Conservation (phyloP, 2,888 invertebrate genomes). For the Strigamia maritima region DNA sequence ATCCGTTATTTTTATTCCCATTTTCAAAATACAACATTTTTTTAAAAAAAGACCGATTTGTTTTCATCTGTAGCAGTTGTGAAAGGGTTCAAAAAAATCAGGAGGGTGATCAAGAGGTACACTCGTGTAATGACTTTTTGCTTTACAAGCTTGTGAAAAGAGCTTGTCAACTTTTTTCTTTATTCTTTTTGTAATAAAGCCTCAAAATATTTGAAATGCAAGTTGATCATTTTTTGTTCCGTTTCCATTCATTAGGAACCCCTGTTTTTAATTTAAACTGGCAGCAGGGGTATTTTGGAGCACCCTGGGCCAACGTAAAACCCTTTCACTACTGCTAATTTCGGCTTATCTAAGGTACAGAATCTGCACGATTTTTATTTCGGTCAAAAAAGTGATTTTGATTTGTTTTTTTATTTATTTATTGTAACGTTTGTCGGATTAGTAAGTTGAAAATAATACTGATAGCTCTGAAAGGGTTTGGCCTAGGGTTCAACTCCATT, state of each 20-base stretch:
- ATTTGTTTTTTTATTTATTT: not conserved
- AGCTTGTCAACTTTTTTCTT: slow-evolving; percentile 39
- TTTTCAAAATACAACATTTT: not conserved
- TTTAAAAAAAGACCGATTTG: slow-evolving; percentile 17
- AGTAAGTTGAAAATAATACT: not conserved
- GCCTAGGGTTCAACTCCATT: slow-evolving; percentile 19
- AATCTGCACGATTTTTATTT: not conserved
- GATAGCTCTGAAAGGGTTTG: slow-evolving; percentile 14
- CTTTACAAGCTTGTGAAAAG: slow-evolving; percentile 38
- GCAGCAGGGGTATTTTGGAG: slow-evolving; percentile 31
- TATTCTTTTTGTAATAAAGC: slow-evolving; percentile 40
- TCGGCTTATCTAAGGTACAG: not conserved
- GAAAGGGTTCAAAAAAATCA: slow-evolving; percentile 37
- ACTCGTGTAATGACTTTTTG: slow-evolving; percentile 35
- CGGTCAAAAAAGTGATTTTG: not conserved
- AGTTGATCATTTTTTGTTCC: slow-evolving; percentile 34
- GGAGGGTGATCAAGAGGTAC: slow-evolving; percentile 38
- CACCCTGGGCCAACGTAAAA: slow-evolving; percentile 35
- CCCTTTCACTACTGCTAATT: slow-evolving; percentile 39
- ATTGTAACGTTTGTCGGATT: not conserved
- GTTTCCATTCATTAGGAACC: slow-evolving; percentile 7
- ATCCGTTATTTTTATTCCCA: not conserved
- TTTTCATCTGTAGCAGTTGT: slow-evolving; percentile 37
- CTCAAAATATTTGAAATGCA: slow-evolving; percentile 39
- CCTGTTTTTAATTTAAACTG: not conserved